Conservation (phyloP, 2,888 invertebrate species). For the Crematogaster levior region DNA sequence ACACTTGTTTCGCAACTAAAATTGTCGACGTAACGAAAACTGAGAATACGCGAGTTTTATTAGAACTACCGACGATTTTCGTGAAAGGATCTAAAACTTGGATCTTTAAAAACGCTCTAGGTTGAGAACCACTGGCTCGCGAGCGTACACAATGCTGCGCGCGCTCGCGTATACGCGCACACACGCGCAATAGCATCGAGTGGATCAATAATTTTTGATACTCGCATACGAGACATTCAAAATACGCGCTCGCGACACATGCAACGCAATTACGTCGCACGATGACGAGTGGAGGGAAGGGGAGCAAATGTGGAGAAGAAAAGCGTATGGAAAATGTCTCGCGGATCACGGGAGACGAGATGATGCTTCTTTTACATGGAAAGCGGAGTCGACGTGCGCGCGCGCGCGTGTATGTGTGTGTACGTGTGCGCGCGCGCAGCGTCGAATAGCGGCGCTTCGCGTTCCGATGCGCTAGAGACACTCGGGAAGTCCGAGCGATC, state of each 20-base stretch:
- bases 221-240: conserved; percentile 64
- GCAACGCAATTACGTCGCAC: conserved; percentile 39
- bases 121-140: conserved; percentile 30
- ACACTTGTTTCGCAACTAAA: no score
- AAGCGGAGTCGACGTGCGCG: background rate
- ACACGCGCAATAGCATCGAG: conserved; percentile 65
- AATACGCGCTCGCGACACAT: conserved; percentile 56
- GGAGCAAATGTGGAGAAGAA: conserved; percentile 19
- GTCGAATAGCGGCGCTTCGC: conserved; percentile 38
- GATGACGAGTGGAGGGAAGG: background rate
- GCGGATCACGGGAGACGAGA: background rate
- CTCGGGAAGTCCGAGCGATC: conserved; percentile 53
- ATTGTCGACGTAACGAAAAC: no score
- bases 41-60: background rate
- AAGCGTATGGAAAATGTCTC: conserved; percentile 26
- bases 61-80: background rate
- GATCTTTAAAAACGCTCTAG: background rate
- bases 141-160: conserved; percentile 52
- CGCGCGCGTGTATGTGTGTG: background rate
- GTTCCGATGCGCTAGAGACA: conserved; percentile 59
- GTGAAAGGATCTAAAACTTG: background rate
- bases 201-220: conserved; percentile 83
- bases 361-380: conserved; percentile 15
- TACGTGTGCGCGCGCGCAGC: background rate
- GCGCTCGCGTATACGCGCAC: conserved; percentile 49